A percentile compares a stretch with the other conserved stretches of the same genome.
Conservation (phyloP, 2,797 vertebrate species). For the Poeciliopsis turneri region DNA sequence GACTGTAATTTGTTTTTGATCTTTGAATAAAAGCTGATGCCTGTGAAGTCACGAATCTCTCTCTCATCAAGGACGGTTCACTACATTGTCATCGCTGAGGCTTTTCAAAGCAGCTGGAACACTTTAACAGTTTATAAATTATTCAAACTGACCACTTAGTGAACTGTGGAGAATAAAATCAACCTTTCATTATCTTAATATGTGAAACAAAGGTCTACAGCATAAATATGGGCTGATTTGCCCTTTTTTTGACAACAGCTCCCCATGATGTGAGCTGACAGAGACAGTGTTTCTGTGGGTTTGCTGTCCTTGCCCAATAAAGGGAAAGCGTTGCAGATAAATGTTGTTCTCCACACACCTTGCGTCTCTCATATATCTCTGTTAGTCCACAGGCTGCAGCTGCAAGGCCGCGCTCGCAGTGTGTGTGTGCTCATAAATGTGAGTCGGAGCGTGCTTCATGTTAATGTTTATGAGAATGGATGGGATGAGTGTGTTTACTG, state of each 20-base stretch:
- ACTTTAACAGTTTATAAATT: slow-evolving; percentile 21
- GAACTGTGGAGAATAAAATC: background rate
- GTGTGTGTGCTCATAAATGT: slow-evolving; percentile 21
- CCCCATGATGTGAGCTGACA: slow-evolving; percentile 16
- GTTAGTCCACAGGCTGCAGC: slow-evolving; percentile 67
- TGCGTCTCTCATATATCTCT: slow-evolving; percentile 71
- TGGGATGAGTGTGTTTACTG: slow-evolving; percentile 33
- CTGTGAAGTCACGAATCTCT: background rate
- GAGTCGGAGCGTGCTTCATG: slow-evolving; percentile 24
- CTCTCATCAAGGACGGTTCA: slow-evolving; percentile 15
- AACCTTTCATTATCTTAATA: background rate
- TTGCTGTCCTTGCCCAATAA: slow-evolving; percentile 64
- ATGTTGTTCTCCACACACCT: slow-evolving; percentile 65
- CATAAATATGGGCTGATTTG: slow-evolving; percentile 7
- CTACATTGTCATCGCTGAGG: slow-evolving; percentile 20
- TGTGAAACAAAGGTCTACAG: background rate
- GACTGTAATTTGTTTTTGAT: background rate
- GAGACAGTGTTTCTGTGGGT: slow-evolving; percentile 25
- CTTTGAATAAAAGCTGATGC: background rate
- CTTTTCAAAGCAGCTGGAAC: slow-evolving; percentile 22
- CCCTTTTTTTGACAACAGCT: slow-evolving; percentile 17
- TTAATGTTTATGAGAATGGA: slow-evolving; percentile 59
- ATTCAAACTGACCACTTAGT: slow-evolving; percentile 26
- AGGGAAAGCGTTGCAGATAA: slow-evolving; percentile 51
- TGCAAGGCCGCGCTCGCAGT: slow-evolving; percentile 64